Evolutionary conservation across 2,113 vertebrate species (phyloP).

Genomic region (Phyllopteryx taeniolatus): DNA sequence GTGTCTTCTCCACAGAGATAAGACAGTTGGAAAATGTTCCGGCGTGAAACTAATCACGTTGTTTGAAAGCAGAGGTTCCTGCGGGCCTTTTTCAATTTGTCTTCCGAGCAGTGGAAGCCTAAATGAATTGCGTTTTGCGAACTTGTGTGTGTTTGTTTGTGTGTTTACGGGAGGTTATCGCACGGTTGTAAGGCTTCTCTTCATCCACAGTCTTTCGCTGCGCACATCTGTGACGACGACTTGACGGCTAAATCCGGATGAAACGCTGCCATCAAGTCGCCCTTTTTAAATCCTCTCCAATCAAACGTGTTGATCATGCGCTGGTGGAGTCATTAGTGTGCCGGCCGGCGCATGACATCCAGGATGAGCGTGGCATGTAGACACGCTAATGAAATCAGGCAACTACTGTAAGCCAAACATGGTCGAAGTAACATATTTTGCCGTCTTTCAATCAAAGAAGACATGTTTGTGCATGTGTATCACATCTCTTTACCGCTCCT

Average conservation of each 20-base stretch:
- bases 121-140: conserved; percentile 12
- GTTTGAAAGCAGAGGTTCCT: conserved; percentile 2
- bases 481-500: no score
- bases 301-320: conserved; percentile 34
- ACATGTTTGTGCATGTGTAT: no score
- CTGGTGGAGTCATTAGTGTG: neutral
- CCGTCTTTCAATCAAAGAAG: no score
- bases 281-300: conserved; percentile 56
- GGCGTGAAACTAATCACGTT: neutral
- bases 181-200: no score
- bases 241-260: conserved; percentile 51
- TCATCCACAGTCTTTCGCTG: conserved; percentile 1
- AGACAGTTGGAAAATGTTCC: neutral
- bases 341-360: neutral
- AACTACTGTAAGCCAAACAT: no score
- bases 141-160: conserved; percentile 1
- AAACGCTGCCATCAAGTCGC: conserved; percentile 51
- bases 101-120: neutral
- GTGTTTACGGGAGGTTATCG: no score
- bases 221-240: conserved; percentile 30
- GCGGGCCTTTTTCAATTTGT: neutral
- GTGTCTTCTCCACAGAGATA: neutral
- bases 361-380: conserved; percentile 24
- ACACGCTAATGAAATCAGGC: no score
- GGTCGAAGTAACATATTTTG: no score